Base-by-base conservation (phyloP, 2,888 invertebrate species). In the Drosophila neotestacea region DNA sequence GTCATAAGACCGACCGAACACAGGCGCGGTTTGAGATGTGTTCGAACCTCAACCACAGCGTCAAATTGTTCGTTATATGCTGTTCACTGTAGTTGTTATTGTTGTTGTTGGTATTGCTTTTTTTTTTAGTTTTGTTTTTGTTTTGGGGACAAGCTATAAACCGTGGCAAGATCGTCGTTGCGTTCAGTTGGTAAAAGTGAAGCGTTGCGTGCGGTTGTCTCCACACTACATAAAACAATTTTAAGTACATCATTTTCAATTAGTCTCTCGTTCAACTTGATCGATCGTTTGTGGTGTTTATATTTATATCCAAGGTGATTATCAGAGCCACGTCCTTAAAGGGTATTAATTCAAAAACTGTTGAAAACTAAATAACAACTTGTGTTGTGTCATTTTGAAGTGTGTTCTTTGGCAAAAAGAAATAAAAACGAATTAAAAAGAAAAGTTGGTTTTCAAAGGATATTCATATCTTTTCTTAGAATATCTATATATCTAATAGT, bases 101-200 rank as follows among this genome's bases (percentile, higher is more conserved):
- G 44, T 34, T 55, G 61, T 62, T 50, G 42, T 41, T 61, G 52
- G 62, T 46, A 59, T 50, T 67, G 63, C 13, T n/a, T 61, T 56
- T 52, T 42, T 58, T 68, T 61, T 66, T 72, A 51, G 51, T 79
- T 73, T 77, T 73, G 76, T 72, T 68, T 76, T 72, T 67, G 55
- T 69, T 65, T 67, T 92, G 91, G 90, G 91, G 91, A 91, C 90
- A 92, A 91, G 92, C 92, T 92, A 93, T 93, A 92, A 92, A 90
- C 92, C 86, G 90, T 90, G 91, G 90, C 89, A 91, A 91, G 90
- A 90, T 90, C 90, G 90, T 85, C 90, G 83, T 79, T 85, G 79
- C 90, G 91, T 91, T 91, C 93, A 92, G 93, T 93, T 91, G 89
- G 90, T 91, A 90, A 91, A 91, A 91, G 92, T 90, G 85, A 88